Conservation (phyloP, 2,797 vertebrate genomes). For the Smutsia temminckii region DNA sequence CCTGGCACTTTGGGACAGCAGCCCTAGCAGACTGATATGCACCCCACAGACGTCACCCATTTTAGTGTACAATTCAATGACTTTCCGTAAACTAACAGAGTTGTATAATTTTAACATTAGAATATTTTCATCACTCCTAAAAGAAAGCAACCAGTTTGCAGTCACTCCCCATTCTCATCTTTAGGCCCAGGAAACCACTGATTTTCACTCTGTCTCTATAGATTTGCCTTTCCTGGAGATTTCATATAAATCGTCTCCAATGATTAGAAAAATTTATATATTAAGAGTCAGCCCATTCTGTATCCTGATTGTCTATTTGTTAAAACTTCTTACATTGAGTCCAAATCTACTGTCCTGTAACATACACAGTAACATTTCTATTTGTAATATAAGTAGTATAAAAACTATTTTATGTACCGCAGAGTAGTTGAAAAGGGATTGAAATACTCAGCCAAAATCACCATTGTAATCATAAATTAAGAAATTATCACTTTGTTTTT, state of each 20-base stretch:
- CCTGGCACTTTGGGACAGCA: neutral
- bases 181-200: neutral
- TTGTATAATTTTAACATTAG: neutral
- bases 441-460: neutral
- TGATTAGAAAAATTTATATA: neutral
- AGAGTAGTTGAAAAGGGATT: neutral
- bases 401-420: neutral
- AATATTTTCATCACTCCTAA: neutral
- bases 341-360: neutral
- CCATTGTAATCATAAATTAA: neutral
- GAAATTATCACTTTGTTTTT: conserved; percentile 2
- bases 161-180: neutral
- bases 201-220: neutral
- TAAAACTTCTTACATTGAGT: neutral
- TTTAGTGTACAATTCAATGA: neutral
- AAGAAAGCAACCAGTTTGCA: neutral
- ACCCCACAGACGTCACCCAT: neutral
- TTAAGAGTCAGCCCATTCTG: neutral
- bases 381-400: neutral
- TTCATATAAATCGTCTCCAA: neutral
- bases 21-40: neutral
- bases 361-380: neutral
- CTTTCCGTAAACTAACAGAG: conserved; percentile 2
- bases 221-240: neutral
- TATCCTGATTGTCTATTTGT: neutral